Conservation (phyloP, 2,797 vertebrate genomes). For the Hemitrygon akajei region DNA sequence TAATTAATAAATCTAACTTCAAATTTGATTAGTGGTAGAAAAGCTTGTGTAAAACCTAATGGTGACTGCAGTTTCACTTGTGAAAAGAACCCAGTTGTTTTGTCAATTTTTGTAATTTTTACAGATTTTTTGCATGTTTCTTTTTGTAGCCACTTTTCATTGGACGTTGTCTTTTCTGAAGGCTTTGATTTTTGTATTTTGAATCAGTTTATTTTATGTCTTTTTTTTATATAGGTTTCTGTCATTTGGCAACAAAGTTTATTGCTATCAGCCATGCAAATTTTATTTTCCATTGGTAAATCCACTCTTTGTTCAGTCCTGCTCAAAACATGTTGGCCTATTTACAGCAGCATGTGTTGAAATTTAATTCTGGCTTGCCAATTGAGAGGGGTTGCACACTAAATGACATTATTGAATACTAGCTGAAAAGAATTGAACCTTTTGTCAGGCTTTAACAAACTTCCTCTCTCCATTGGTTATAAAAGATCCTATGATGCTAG, state of each 20-base stretch:
- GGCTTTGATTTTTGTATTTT: background rate
- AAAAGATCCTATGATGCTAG: background rate
- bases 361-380: background rate
- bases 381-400: background rate
- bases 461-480: background rate
- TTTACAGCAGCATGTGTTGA: background rate
- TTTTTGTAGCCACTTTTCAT: background rate
- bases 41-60: background rate
- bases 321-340: background rate
- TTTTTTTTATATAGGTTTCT: background rate
- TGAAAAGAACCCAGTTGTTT: background rate
- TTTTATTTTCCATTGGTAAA: constrained; percentile 1
- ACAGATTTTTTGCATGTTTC: background rate
- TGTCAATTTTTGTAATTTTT: background rate
- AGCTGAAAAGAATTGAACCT: background rate
- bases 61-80: background rate
- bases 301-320: background rate
- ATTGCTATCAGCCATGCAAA: background rate
- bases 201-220: background rate
- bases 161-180: background rate
- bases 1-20: background rate
- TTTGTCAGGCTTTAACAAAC: no score
- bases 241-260: background rate
- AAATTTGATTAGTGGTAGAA: background rate
- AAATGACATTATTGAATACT: background rate